Base-by-base conservation (phyloP, 1,140 invertebrate genomes). In the Globodera rostochiensis region DNA sequence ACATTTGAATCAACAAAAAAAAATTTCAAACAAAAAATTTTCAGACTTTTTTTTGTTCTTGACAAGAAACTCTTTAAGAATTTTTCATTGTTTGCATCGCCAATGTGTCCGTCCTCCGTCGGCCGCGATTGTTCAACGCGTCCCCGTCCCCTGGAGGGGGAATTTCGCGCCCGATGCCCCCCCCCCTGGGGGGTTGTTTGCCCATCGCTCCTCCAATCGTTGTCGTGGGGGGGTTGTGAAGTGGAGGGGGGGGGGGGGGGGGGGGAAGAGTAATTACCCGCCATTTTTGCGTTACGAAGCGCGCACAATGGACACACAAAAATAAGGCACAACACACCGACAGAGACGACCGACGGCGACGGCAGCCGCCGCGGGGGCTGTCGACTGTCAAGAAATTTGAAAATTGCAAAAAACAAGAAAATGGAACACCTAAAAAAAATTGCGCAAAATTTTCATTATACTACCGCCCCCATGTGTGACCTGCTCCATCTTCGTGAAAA, bases 151-250 rank as follows among this genome's bases (percentile, higher is more conserved):
- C 57, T 60, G 57, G 57, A 60, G 57, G 57, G 50, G 50, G 11
- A 6, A 50, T 50, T 50, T 11, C 50, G 50, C 50, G 50, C 50
- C 50, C 50, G 3, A 50, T 50, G 50, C 25, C 25, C 25, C 21
- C 69, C n/a, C 69, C 25, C 25, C 69, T 19, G 57, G 57, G 57
- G 57, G 69, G 25, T 71, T 71, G 25, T 71, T 71, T 71, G 69
- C 69, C 69, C 69, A 71, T 71, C 69, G 25, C 69, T 36, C 69
- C 69, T 64, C n/a, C n/a, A 69, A 69, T 69, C 66, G 66, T 69
- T 6, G 21, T 36, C 25, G n/a, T n/a, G n/a, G n/a, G n/a, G n/a
- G 46, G 21, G 25, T 71, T 36, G 69, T 71, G 69, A 45, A 71
- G 69, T 71, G 69, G 25, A 19, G 21, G 69, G n/a, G n/a, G 19